phyloP scores from a whole-genome alignment of 2,888 invertebrate species.

The Yponomeuta malinellus region DNA sequence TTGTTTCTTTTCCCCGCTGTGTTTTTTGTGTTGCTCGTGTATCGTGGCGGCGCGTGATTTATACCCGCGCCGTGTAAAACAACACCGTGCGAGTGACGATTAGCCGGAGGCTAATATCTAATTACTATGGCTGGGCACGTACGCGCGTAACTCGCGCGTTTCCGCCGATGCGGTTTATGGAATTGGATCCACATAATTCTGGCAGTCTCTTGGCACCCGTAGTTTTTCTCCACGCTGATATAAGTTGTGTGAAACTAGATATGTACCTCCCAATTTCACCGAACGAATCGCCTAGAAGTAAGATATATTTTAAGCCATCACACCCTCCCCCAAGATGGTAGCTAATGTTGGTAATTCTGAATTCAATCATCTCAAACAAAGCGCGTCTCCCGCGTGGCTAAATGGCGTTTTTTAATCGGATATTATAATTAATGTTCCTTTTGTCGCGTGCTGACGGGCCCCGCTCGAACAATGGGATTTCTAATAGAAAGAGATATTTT shows the following conservation, averaged over 20 bases:
- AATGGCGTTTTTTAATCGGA: slow-evolving; percentile 76
- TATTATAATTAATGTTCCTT: slow-evolving; percentile 77
- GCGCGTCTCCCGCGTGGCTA: slow-evolving; percentile 65
- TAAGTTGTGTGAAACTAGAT: slow-evolving; percentile 58
- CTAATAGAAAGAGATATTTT: slow-evolving; percentile 74
- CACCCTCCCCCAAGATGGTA: slow-evolving; percentile 45
- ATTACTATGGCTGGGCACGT: slow-evolving; percentile 74
- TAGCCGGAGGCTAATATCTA: slow-evolving; percentile 71
- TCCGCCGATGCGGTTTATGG: slow-evolving; percentile 74
- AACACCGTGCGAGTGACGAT: slow-evolving; percentile 74
- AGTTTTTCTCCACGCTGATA: slow-evolving; percentile 58
- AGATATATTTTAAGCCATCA: slow-evolving; percentile 36
- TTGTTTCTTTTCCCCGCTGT: slow-evolving; percentile 75
- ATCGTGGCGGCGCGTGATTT: slow-evolving; percentile 63
- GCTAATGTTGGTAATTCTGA: slow-evolving; percentile 68
- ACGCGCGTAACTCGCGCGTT: slow-evolving; percentile 68
- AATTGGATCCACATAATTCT: slow-evolving; percentile 73
- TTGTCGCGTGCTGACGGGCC: slow-evolving; percentile 75
- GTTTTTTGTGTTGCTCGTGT: slow-evolving; percentile 63
- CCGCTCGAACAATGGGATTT: slow-evolving; percentile 73
- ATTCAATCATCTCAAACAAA: slow-evolving; percentile 75
- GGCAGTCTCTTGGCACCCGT: slow-evolving; percentile 66
- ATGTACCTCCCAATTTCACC: slow-evolving; percentile 41
- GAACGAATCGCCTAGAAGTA: slow-evolving; percentile 16
- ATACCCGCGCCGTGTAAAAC: slow-evolving; percentile 73